Base-by-base conservation (phyloP, 2,113 vertebrate species). In the Trichechus manatus region DNA sequence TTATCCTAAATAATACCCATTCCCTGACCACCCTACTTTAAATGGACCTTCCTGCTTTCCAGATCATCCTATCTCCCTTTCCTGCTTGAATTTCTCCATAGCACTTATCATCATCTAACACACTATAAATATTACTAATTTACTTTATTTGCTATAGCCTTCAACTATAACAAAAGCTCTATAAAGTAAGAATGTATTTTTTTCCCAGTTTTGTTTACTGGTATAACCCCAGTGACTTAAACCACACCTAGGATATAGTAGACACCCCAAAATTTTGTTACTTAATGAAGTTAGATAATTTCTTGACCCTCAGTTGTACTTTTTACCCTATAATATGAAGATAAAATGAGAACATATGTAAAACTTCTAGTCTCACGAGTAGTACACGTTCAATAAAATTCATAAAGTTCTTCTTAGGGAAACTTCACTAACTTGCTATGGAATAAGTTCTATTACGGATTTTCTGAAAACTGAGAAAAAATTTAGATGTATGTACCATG, bases 401-500 rank as follows among this genome's bases (percentile, higher is more conserved):
- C 23, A 70, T n/a, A 2, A 93, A 82, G 59, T n/a, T 6, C 10
- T 1, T 5, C 66, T 36, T 87, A 70, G 53, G 36, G 11, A 74
- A 95, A 80, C 5, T 3, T 82, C 3, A 63, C 42, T 3, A 92
- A 5, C 14, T 79, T 59, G 33, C 2, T 87, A 68, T 42, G 4
- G 36, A 92, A 23, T 89, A 68, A 79, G 13, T 20, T 80, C 27
- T 81, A 87, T 27, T 20, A 77, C 47, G 31, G 66, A 68, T 93
- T 78, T 82, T 93, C 44, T 96, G 11, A 93, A 89, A n/a, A 80
- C 50, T 77, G 15, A 86, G 68, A 78, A 83, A 81, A 78, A 83
- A 81, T 36, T 87, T 72, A 94, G 33, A 88, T 33, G 7, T 59
- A 39, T 59, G 61, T 1, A 68, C 0, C 17, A 36, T 36, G 39